These are phyloP conservation scores for Patella vulgata DNA, from an alignment of 1,140 invertebrate species.

Conservation along the genomic window DNA sequence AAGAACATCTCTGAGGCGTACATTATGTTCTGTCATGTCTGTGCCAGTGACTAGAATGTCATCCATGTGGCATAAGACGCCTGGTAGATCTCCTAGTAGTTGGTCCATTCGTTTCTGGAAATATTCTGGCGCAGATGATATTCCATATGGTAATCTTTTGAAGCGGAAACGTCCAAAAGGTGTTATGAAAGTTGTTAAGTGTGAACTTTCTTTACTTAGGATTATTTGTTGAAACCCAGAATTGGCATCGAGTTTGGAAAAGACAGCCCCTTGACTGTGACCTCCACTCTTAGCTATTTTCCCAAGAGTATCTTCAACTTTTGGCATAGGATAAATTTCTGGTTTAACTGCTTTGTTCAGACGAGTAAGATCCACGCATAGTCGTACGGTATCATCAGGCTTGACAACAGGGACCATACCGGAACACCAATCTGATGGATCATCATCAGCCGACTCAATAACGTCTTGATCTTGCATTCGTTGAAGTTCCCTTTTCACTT, in stretches of 20 bases:
- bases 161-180: conserved; percentile 48
- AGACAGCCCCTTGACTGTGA: conserved; percentile 53
- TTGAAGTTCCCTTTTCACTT: conserved; percentile 24
- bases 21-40: too few species aligned
- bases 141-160: too few species aligned
- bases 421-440: conserved; percentile 29
- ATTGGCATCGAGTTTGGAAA: conserved; percentile 67
- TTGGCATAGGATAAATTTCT: conserved; percentile 15
- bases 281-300: conserved; percentile 46
- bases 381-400: conserved; percentile 5
- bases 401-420: conserved; percentile 24
- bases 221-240: conserved; percentile 65
- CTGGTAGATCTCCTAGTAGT: too few species aligned
- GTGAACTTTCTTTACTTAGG: conserved; percentile 49
- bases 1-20: too few species aligned
- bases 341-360: too few species aligned
- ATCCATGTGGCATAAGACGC: too few species aligned
- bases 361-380: conserved; percentile 10
- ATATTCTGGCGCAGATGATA: conserved; percentile 22
- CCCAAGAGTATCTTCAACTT: conserved; percentile 26
- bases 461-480: conserved; percentile 16
- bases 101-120: conserved; percentile 27
- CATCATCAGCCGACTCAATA: conserved; percentile 10
- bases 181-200: conserved; percentile 31
- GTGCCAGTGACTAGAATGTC: background rate